Percentiles rank a stretch among this genome's conserved stretches.
Evolutionary conservation across 2,888 invertebrate genomes (phyloP).

Genomic region (Geophilus truncorum): DNA sequence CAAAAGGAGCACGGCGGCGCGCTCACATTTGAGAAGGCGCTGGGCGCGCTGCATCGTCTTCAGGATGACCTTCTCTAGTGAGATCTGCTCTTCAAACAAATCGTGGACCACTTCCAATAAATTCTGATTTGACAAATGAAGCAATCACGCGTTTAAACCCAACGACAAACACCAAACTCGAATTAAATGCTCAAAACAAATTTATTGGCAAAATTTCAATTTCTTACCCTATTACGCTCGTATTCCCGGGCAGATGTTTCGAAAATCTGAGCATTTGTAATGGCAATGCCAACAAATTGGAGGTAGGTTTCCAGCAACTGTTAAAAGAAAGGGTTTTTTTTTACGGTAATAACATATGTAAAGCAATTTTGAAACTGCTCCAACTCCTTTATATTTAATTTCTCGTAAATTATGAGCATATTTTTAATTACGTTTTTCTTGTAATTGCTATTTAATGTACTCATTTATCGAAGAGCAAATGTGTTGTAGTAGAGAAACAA

Average conservation of each 20-base stretch:
- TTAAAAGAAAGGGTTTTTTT: conserved; percentile 34
- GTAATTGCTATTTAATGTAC: not conserved
- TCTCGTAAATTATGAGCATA: too few relatives aligned
- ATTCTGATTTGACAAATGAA: conserved; percentile 45
- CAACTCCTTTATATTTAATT: too few relatives aligned
- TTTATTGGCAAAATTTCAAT: not conserved
- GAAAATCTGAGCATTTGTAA: conserved; percentile 54
- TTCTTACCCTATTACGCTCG: conserved; percentile 53
- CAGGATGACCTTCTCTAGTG: conserved; percentile 52
- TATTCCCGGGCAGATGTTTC: conserved; percentile 54
- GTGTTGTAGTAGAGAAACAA: not conserved
- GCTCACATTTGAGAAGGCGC: conserved; percentile 52
- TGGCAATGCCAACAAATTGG: conserved; percentile 54
- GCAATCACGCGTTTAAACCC: not conserved
- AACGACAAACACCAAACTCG: not conserved
- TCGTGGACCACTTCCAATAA: conserved; percentile 55
- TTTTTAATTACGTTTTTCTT: not conserved
- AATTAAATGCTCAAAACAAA: not conserved
- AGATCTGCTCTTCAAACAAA: conserved; percentile 55
- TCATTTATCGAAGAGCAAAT: not conserved
- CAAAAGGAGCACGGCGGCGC: conserved; percentile 53
- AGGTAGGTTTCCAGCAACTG: conserved; percentile 54
- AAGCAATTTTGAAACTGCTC: too few relatives aligned
- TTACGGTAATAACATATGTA: too few relatives aligned
- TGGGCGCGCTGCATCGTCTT: conserved; percentile 55